phyloP scores from a whole-genome alignment of 2,797 vertebrate genomes.

The Spinus pinus region DNA sequence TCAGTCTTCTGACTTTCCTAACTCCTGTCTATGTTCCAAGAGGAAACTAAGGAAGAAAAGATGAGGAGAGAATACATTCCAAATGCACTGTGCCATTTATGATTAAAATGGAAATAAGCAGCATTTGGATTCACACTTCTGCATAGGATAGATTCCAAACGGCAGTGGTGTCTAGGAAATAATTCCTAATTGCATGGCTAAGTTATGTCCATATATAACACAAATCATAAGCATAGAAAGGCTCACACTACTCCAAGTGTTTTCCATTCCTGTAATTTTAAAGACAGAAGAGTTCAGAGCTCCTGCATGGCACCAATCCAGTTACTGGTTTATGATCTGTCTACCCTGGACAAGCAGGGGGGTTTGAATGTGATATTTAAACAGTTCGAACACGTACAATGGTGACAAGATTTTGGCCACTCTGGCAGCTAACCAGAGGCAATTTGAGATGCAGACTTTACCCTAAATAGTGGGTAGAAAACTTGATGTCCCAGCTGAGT shows the following conservation, averaged over 20 bases:
- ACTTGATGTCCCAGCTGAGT: background rate
- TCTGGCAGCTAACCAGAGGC: background rate
- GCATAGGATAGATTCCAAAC: background rate
- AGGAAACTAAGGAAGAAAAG: background rate
- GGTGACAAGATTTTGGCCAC: background rate
- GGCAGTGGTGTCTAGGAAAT: background rate
- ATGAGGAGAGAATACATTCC: background rate
- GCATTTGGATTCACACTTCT: background rate
- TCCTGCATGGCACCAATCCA: background rate
- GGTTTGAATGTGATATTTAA: background rate
- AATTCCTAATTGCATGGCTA: background rate
- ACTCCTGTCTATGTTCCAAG: background rate
- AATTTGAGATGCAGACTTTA: background rate
- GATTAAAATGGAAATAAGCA: background rate
- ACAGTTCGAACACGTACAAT: accelerated
- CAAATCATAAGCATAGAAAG: background rate
- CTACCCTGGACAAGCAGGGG: background rate
- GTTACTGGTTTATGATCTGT: background rate
- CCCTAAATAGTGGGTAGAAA: background rate
- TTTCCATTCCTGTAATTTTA: background rate
- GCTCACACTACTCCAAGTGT: background rate
- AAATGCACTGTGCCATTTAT: background rate
- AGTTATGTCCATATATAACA: background rate
- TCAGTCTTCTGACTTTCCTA: background rate
- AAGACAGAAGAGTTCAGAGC: background rate